These are phyloP conservation scores for Hiodon alosoides DNA, from an alignment of 2,113 vertebrate genomes.

Conservation along the genomic window DNA sequence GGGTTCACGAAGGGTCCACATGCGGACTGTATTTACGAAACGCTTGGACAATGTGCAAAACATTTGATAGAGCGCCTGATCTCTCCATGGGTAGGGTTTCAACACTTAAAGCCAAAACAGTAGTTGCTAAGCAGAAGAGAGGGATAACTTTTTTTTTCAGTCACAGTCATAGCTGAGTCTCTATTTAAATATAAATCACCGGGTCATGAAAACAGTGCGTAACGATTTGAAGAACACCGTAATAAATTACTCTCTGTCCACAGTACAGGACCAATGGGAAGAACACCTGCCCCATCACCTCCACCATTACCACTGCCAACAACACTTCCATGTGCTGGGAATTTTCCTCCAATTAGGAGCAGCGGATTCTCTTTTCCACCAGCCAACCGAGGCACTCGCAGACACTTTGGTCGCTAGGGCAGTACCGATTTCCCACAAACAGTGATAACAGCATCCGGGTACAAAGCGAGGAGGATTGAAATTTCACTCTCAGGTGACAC, in stretches of 20 bases:
- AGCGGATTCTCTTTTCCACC: background rate
- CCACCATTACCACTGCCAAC: background rate
- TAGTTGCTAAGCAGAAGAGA: conserved; percentile 37
- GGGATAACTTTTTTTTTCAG: conserved; percentile 41
- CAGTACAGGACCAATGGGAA: conserved; percentile 32
- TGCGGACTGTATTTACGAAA: conserved; percentile 18
- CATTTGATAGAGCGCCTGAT: conserved; percentile 33
- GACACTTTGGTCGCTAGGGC: background rate
- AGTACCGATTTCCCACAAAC: no score
- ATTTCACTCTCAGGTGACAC: no score
- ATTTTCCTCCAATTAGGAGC: background rate
- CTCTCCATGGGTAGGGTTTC: conserved; percentile 27
- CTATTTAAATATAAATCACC: conserved; percentile 37
- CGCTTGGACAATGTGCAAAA: conserved; percentile 24
- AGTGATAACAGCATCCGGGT: no score
- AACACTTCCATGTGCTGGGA: background rate
- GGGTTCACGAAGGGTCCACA: conserved; percentile 12
- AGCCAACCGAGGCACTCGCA: background rate
- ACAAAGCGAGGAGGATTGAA: no score
- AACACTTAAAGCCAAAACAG: conserved; percentile 48
- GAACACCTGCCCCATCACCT: conserved; percentile 21
- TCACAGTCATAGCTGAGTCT: conserved; percentile 38
- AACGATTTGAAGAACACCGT: conserved; percentile 30
- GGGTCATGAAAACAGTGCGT: conserved; percentile 38
- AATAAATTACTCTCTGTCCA: conserved; percentile 44